A percentile compares a stretch with the other conserved stretches of the same genome.
These are phyloP conservation scores for Momotus momota DNA, from an alignment of 2,797 vertebrate species.

Conservation along the genomic window DNA sequence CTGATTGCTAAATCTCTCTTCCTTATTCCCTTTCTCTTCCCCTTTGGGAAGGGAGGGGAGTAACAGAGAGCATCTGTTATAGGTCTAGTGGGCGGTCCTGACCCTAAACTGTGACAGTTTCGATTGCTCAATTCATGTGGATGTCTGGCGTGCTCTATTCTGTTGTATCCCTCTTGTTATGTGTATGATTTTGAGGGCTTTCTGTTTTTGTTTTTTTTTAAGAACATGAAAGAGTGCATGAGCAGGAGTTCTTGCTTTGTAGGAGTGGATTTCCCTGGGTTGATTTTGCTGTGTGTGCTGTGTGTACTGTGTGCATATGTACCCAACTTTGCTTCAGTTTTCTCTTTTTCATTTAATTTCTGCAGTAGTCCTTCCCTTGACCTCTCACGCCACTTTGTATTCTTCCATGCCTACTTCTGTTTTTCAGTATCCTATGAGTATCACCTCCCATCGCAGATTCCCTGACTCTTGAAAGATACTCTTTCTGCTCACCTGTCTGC, in stretches of 20 bases:
- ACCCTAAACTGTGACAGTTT: background rate
- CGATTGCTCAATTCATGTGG: background rate
- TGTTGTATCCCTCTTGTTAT: background rate
- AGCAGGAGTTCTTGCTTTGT: background rate
- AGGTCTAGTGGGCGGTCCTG: no score
- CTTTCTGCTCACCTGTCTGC: background rate
- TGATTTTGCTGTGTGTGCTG: background rate
- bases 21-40: no score
- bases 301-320: no score
- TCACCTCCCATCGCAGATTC: background rate
- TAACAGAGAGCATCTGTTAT: no score
- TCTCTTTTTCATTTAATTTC: background rate
- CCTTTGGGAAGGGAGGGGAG: no score
- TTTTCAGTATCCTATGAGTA: background rate
- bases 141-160: background rate
- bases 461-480: background rate
- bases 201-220: background rate
- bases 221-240: fast-evolving
- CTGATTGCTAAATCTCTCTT: no score
- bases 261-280: background rate
- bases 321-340: background rate
- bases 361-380: background rate
- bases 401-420: background rate
- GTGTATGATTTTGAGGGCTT: background rate
- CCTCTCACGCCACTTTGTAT: background rate